Conservation (phyloP, 1,140 invertebrate species). For the Himalopsyche phryganea region DNA sequence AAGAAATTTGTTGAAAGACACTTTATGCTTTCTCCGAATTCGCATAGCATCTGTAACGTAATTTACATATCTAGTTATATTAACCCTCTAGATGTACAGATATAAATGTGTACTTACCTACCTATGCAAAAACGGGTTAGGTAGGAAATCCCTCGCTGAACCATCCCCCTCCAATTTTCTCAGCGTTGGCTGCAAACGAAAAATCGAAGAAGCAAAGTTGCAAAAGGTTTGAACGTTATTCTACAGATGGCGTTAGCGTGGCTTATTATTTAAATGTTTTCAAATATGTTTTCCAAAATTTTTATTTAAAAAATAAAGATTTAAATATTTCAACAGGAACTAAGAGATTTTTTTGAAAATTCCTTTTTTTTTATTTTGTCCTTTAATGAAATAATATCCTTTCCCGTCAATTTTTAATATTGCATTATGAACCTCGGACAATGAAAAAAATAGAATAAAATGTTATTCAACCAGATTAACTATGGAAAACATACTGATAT, state of each 20-base stretch:
- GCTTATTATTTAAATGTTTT: neutral
- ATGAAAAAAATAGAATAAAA: too few species aligned
- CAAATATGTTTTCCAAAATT: neutral
- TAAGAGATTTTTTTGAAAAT: too few species aligned
- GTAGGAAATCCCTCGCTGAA: neutral
- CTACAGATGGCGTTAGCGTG: slow-evolving; percentile 12
- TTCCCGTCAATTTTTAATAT: too few species aligned
- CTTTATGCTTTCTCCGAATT: neutral
- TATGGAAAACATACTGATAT: too few species aligned
- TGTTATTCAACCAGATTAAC: too few species aligned
- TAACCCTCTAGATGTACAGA: neutral
- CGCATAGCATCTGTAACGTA: neutral
- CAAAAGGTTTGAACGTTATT: slow-evolving; percentile 8
- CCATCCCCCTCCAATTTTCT: neutral
- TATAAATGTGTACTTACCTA: neutral
- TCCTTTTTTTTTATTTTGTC: too few species aligned
- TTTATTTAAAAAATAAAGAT: neutral
- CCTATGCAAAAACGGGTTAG: neutral
- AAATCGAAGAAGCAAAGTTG: slow-evolving; percentile 8
- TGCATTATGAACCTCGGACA: too few species aligned
- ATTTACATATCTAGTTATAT: slow-evolving; percentile 10
- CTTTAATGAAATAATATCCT: too few species aligned
- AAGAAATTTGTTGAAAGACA: too few species aligned
- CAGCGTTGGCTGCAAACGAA: neutral
- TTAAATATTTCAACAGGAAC: too few species aligned